Base-by-base conservation (phyloP, 2,888 invertebrate species). In the Beris chalybata region DNA sequence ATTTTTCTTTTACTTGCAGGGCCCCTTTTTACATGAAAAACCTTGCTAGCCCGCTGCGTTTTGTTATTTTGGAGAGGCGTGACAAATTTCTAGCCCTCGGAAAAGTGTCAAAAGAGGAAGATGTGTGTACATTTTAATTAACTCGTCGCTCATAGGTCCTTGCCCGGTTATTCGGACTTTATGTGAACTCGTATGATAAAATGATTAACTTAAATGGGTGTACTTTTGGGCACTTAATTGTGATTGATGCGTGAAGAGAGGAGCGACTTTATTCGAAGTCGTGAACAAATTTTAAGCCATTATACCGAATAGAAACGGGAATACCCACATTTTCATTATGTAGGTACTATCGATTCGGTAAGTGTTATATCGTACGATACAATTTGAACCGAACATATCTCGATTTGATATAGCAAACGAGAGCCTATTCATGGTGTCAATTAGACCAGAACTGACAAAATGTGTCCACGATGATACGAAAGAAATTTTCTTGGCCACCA, bases 151-250 rank as follows among this genome's bases (percentile, higher is more conserved):
- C 50, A 61, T 61, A 50, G 61, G 61, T 47, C 30, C 32, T 15
- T 32, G 22, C 38, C 38, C 22, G 31, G 61, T 30, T 52, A 61
- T 32, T 48, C 31, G 38, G 32, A 31, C 43, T 43, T 38, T 43
- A 61, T 50, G 22, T 32, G 50, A 13, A 48, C 29, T 48, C 31
- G 59, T 67, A 69, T 69, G 64, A 64, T 66, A 67, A 61, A 67
- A 69, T 69, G 64, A 69, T 69, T 69, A 69, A 67, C 64, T 66
- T 15, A 66, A 69, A 65, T 69, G 50, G 54, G 48, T 54, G 64
- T 31, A 52, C 64, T 45, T 48, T 58, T 12, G 50, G 30, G 59
- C 55, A 69, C 54, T 69, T 69, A 69, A 69, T 69, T 69, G 64
- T 69, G 69, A 69, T 69, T 69, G 69, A 69, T 69, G 69, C 52